Percentiles rank a stretch among this genome's conserved stretches.
phyloP scores from a whole-genome alignment of 2,888 invertebrate genomes.

The Cacoxenus indagator region DNA sequence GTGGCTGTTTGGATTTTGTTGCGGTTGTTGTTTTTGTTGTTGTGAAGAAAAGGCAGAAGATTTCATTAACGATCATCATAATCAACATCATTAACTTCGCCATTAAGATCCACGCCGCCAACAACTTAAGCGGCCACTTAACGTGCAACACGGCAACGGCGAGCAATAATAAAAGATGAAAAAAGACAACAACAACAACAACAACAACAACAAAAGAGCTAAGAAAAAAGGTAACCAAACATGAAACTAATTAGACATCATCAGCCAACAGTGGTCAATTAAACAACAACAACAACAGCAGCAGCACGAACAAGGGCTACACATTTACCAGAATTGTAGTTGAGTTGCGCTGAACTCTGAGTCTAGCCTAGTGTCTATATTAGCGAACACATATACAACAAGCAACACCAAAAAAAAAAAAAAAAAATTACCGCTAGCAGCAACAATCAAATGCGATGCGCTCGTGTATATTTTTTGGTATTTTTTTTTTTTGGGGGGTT shows the following conservation, averaged over 20 bases:
- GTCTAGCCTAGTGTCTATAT: conserved; percentile 1
- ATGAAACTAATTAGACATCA: conserved; percentile 17
- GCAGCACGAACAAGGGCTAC: not conserved
- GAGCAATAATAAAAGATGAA: not conserved
- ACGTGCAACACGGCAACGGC: not conserved
- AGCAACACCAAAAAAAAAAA: not conserved
- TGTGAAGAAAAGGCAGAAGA: not conserved
- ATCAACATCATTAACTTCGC: not conserved
- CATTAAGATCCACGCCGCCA: not conserved
- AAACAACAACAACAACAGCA: not conserved
- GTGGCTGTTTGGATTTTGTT: too few species aligned
- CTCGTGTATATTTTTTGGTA: not conserved
- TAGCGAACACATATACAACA: not conserved
- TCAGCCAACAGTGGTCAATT: conserved; percentile 1
- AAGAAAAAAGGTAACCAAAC: not conserved
- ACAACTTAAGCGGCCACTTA: conserved; percentile 16
- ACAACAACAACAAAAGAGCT: not conserved
- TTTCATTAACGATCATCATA: conserved; percentile 9
- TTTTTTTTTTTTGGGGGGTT: not conserved
- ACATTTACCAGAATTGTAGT: conserved; percentile 10
- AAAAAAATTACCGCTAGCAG: not conserved
- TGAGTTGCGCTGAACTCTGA: not conserved
- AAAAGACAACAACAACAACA: not conserved
- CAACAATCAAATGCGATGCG: not conserved
- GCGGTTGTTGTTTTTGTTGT: not conserved